Conservation (phyloP, 2,888 invertebrate species). For the Agrotis ipsilon region DNA sequence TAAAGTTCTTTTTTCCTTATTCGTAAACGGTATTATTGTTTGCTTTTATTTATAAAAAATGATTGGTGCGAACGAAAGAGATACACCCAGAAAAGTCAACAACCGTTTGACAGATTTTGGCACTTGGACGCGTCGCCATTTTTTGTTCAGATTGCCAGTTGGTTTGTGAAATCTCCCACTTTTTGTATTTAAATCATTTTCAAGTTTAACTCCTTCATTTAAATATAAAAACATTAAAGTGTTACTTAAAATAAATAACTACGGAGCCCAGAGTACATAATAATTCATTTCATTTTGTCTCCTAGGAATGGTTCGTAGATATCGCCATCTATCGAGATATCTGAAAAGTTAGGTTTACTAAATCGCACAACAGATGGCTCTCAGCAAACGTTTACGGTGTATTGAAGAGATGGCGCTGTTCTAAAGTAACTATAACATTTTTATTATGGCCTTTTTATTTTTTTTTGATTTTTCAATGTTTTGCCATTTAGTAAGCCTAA, state of each 20-base stretch:
- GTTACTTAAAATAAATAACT: neutral
- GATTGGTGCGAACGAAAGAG: constrained; percentile 60
- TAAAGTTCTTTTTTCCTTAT: constrained; percentile 28
- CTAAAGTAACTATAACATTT: too few relatives aligned
- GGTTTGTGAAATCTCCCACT: constrained; percentile 36
- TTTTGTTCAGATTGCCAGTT: constrained; percentile 66
- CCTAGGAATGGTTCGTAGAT: accelerated
- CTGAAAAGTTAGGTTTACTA: neutral
- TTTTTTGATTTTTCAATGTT: too few relatives aligned
- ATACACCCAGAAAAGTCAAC: constrained; percentile 82
- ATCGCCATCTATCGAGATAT: constrained; percentile 13
- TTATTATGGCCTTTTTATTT: too few relatives aligned
- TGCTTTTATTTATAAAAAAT: constrained; percentile 47
- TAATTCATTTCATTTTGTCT: too few relatives aligned
- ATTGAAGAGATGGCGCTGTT: constrained; percentile 24
- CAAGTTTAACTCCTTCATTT: too few relatives aligned
- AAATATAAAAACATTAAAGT: too few relatives aligned
- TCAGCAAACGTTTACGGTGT: neutral
- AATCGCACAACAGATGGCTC: constrained; percentile 7
- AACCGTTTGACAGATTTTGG: constrained; percentile 85
- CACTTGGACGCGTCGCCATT: constrained; percentile 76
- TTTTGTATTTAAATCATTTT: neutral
- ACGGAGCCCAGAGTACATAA: too few relatives aligned
- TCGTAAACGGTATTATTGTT: constrained; percentile 23
- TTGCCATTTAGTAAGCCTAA: too few relatives aligned